Evolutionary conservation across 2,113 vertebrate species (phyloP), one percentile per base, ranked within the genome.

Genomic region (Corythoichthys intestinalis): DNA sequence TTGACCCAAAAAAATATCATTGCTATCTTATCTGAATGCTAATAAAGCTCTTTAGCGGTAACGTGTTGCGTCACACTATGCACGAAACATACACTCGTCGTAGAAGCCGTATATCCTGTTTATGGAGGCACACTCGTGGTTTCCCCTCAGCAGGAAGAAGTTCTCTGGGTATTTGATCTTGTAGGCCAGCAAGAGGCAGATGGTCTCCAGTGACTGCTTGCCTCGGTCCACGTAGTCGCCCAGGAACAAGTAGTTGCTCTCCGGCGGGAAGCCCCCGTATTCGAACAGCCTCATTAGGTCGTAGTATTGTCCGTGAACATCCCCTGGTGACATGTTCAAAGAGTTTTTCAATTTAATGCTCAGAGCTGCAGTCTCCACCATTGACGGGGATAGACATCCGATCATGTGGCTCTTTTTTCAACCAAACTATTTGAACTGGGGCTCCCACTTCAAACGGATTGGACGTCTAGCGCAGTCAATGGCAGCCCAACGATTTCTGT

Each of bases 31-130:
- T 80, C 78, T 84, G 9, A 12, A 47, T 9, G 46, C 1, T 4
- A 53, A 69, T 73, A 73, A 77, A 67, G 13, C 10, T 44, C 17
- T 69, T 28, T 53, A 78, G 66, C 58, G 67, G 50, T 62, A 3
- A 17, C 39, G 9, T 53, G 62, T 75, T 82, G 62, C 74, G 71
- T 71, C 68, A 81, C 70, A 59, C 48, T 60, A 50, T 28, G 64
- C 77, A 76, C 62, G 65, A 38, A 5, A 89, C 96, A 95, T 87
- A 98, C 96, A 98, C 85, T 98, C 96, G 0, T 98, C 96, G 0
- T 98, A 98, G 88, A 98, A 98, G 80, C 96, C 96, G 0, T 98
- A 98, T 91, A 98, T 98, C 87, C 96, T 94, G 91, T 98, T 98
- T 90, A 98, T 98, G 90, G 95, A 97, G 86, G 96, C 96, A 6